Percentiles rank a stretch among this genome's conserved stretches.
phyloP scores from a whole-genome alignment of 2,113 vertebrate species.

The Colinus virginianus region DNA sequence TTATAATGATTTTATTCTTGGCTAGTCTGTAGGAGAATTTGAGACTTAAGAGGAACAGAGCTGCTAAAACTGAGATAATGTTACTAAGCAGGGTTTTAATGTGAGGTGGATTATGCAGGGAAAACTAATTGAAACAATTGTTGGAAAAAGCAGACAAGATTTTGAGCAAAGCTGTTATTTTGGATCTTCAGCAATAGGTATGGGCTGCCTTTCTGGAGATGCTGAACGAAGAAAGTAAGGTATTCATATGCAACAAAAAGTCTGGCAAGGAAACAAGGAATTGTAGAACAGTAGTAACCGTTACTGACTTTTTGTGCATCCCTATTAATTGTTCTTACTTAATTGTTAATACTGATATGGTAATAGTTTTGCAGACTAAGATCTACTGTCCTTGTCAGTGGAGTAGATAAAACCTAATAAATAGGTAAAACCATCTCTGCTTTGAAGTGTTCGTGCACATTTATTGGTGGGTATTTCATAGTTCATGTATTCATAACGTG shows the following conservation, averaged over 20 bases:
- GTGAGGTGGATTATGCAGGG: background rate
- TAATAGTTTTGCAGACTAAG: background rate
- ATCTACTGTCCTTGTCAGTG: background rate
- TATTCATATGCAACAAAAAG: background rate
- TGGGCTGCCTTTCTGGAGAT: background rate
- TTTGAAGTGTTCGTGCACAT: background rate
- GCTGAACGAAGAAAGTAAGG: background rate
- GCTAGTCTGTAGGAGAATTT: background rate
- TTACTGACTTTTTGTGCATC: background rate
- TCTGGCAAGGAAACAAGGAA: background rate
- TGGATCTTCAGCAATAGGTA: background rate
- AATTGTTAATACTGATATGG: background rate
- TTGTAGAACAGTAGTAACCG: background rate
- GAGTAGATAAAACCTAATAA: background rate
- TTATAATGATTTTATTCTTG: background rate
- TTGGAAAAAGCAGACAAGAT: background rate
- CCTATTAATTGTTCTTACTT: background rate
- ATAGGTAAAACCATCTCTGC: background rate
- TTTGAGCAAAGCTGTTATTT: background rate
- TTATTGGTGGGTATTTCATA: background rate
- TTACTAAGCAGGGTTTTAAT: background rate
- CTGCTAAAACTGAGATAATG: background rate
- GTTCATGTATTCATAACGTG: rapidly evolving
- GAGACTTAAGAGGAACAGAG: background rate
- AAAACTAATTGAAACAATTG: background rate